Conservation (phyloP, 2,113 vertebrate genomes). For the Hirundichthys speculiger region DNA sequence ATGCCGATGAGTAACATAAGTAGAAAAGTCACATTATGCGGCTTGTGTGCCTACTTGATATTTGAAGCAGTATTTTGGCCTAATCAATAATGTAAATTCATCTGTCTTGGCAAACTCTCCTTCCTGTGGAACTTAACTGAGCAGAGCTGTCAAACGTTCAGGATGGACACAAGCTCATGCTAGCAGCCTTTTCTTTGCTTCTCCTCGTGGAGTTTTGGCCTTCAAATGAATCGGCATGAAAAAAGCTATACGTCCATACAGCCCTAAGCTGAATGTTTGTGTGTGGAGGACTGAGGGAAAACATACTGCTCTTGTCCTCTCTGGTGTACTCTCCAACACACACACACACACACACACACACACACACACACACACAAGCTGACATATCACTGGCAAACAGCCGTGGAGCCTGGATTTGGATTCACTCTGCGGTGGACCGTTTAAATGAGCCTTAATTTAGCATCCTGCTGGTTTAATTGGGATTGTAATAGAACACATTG, state of each 20-base stretch:
- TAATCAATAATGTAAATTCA: too few species aligned
- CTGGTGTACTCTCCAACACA: slow-evolving; percentile 12
- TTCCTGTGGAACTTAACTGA: slow-evolving; percentile 58
- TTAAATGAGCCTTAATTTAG: slow-evolving; percentile 77
- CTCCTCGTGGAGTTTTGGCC: slow-evolving; percentile 65
- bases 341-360: slow-evolving; percentile 8
- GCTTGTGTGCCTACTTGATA: too few species aligned
- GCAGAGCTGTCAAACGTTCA: slow-evolving; percentile 49
- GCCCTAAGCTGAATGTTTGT: slow-evolving; percentile 16
- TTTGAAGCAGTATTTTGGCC: too few species aligned
- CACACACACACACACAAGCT: slow-evolving; percentile 9
- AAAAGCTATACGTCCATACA: slow-evolving; percentile 34
- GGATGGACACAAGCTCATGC: slow-evolving; percentile 12
- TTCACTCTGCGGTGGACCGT: slow-evolving; percentile 52
- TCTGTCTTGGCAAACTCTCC: slow-evolving; percentile 15
- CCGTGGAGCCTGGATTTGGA: slow-evolving; percentile 47
- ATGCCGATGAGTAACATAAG: too few species aligned
- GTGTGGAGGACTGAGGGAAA: slow-evolving; percentile 24
- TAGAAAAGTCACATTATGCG: too few species aligned
- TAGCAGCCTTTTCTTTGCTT: slow-evolving; percentile 53
- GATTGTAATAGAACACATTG: slow-evolving; percentile 73
- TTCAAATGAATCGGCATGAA: slow-evolving; percentile 62
- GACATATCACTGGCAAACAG: slow-evolving; percentile 43
- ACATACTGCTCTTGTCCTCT: slow-evolving; percentile 21
- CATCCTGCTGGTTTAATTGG: slow-evolving; percentile 69